Base-by-base conservation (phyloP, 2,888 invertebrate species). In the Teinopalpus imperialis region DNA sequence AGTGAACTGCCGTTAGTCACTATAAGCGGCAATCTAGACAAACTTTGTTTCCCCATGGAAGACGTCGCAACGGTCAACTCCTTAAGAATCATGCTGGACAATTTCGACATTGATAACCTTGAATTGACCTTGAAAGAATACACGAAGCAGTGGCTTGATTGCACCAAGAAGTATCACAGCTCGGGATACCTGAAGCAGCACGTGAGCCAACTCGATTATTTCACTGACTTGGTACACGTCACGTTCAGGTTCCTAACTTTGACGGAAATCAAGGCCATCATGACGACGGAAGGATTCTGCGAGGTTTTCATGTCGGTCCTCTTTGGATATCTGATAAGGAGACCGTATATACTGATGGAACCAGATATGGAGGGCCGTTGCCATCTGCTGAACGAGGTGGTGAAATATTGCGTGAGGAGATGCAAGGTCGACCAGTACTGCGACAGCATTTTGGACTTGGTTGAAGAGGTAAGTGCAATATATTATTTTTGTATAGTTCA, bases 401-500 rank as follows among this genome's bases (percentile, higher is more conserved):
- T 78, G 1, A 67, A 62, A 14, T 57, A 44, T 51, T 56, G 51
- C 18, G 54, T 58, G 1, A 65, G 57, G 49, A 62, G 44, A 34
- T 60, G 48, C 7, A 60, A 53, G 29, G 49, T 48, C 0, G 69
- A 61, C 1, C 52, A 58, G 0, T 30, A 59, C 10, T 34, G 55
- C 34, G 46, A 53, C 1, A 43, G 35, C 24, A 26, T 75, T 0
- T 14, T 74, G 43, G 64, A 65, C 2, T 34, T 76, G 1, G 56
- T 78, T 2, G 59, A 76, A 26, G 30, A 54, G 61, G 81, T 81
- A 52, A 61, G 66, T 57, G 9, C n/a, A n/a, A n/a, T n/a, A 32
- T 2, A n/a, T 2, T 30, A 24, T 10, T 16, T 24, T 26, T 42
- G 2, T 21, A 2, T n/a, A n/a, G n/a, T n/a, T n/a, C n/a, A n/a